Base-by-base conservation (phyloP, 2,888 invertebrate genomes). In the Bimastos eiseni region DNA sequence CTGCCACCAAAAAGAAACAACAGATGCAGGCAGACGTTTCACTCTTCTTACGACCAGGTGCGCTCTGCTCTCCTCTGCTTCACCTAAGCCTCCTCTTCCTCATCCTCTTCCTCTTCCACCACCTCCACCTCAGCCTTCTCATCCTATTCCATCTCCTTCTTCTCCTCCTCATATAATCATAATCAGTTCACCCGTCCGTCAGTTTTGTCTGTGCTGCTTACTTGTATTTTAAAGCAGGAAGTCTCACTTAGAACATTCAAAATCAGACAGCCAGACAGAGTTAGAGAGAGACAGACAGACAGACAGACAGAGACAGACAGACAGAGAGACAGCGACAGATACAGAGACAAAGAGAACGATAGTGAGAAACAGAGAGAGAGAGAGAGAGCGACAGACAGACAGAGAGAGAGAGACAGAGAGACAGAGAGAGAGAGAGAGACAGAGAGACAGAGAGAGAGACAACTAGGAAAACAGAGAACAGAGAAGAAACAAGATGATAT, bases 271-370 rank as follows among this genome's bases (percentile, higher is more conserved):
- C 83, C 1, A 90, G 19, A 83, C 24, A 36, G 70, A 90, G 33
- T 36, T 6, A 70, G 41, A 33, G 36, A 89, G 37, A 70, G 84
- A n/a, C 33, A 17, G 90, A 90, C 13, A 37, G 34, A 89, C 33
- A 89, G 24, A 90, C 24, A n/a, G 41, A 49, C 30, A 89, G 83
- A 38, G n/a, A 49, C 6, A 89, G 37, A 70, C 37, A 89, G 30
- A 88, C 44, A 88, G 37, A 83, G 37, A 83, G 38, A 83, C 15
- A 44, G 41, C 5, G 33, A 37, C 17, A 37, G 30, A 17, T 30
- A 55, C 15, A 70, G 41, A 37, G 70, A 83, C n/a, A 83, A 36
- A 89, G 30, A 88, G 49, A 90, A 34, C 8, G 33, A 49, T 6
- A 36, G 41, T 36, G 41, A 33, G 24, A 88, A 88, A 30, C 6